Conservation (phyloP, 2,888 invertebrate species). For the Plemyria rubiginata region DNA sequence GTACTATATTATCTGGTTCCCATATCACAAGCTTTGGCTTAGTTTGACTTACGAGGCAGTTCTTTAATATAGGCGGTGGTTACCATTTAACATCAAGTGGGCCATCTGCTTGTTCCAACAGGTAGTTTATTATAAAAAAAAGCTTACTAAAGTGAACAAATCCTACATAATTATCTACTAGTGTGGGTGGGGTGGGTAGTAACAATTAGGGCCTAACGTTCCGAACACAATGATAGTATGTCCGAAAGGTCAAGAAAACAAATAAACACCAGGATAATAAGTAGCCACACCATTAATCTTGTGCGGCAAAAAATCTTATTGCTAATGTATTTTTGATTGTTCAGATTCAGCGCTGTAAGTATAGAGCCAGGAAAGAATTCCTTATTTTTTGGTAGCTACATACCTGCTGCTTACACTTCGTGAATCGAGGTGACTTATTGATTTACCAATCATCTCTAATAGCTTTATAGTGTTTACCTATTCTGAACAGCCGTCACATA, state of each 20-base stretch:
- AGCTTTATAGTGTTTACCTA: too few species aligned
- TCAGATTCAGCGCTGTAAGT: slow-evolving; percentile 26
- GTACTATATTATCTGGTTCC: too few species aligned
- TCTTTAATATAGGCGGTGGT: too few species aligned
- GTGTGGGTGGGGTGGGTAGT: not conserved
- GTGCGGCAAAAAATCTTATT: slow-evolving; percentile 36
- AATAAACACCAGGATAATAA: slow-evolving; percentile 38
- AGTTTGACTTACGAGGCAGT: too few species aligned
- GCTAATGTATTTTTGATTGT: slow-evolving; percentile 45
- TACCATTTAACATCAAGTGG: too few species aligned
- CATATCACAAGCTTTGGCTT: too few species aligned
- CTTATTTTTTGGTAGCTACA: not conserved
- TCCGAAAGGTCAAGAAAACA: slow-evolving; percentile 35
- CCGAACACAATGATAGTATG: slow-evolving; percentile 22
- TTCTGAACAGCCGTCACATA: too few species aligned
- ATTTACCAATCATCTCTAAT: not conserved
- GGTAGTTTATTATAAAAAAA: too few species aligned
- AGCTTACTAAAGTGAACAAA: too few species aligned
- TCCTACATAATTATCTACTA: not conserved
- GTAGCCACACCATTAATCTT: slow-evolving; percentile 36
- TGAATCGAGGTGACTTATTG: not conserved
- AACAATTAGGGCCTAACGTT: slow-evolving; percentile 17
- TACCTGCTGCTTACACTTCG: not conserved
- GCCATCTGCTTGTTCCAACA: too few species aligned
- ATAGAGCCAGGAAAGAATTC: slow-evolving; percentile 17